A percentile compares a stretch with the other conserved stretches of the same genome.
phyloP scores from a whole-genome alignment of 2,113 vertebrate species.

The Thamnophis sirtalis region DNA sequence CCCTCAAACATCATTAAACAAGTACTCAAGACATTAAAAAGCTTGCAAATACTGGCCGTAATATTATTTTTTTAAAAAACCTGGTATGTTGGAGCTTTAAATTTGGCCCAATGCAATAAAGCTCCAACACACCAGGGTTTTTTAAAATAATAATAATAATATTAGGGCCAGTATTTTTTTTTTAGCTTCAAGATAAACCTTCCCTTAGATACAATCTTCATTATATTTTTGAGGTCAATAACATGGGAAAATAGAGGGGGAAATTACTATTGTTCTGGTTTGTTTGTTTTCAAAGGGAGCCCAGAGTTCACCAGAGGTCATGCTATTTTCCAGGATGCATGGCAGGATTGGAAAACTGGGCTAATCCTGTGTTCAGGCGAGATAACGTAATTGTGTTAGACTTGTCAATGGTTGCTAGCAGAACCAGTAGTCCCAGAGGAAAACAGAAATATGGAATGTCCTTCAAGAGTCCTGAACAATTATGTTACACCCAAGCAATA shows the following conservation, averaged over 20 bases:
- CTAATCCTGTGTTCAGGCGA: not conserved
- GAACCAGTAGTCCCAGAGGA: not conserved
- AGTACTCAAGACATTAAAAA: not conserved
- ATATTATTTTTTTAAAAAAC: too few species aligned
- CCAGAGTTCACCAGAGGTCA: not conserved
- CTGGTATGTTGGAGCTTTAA: not conserved
- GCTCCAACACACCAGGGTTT: not conserved
- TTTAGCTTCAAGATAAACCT: not conserved
- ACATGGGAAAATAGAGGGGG: not conserved
- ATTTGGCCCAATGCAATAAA: not conserved
- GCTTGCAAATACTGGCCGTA: not conserved
- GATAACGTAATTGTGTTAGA: not conserved
- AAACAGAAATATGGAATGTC: not conserved
- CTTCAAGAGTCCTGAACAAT: not conserved
- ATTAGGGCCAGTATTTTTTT: not conserved
- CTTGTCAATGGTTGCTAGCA: not conserved
- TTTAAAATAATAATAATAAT: not conserved
- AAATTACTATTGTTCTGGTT: not conserved
- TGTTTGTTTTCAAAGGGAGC: not conserved
- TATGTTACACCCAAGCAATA: slow-evolving; percentile 15
- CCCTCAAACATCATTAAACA: not conserved
- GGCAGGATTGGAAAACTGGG: not conserved
- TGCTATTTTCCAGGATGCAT: not conserved
- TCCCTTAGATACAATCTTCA: not conserved
- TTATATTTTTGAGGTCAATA: not conserved